phyloP scores from a whole-genome alignment of 2,797 vertebrate genomes.

The Phalanger gymnotis region DNA sequence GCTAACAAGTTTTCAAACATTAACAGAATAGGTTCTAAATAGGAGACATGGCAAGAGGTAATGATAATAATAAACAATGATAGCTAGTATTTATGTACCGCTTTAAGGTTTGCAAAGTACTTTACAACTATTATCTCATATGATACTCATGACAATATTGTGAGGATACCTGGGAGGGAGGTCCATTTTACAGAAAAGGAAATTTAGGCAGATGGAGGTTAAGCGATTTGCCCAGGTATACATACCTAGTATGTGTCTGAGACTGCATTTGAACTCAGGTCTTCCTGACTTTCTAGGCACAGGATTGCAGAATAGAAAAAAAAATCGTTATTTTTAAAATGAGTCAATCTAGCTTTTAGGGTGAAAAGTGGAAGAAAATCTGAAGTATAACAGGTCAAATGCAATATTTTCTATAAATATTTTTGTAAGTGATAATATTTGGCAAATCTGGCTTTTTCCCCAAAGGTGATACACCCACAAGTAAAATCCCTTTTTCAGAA shows the following conservation, averaged over 20 bases:
- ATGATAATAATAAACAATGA: neutral
- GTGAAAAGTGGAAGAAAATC: no score
- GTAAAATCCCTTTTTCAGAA: neutral
- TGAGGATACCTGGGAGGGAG: neutral
- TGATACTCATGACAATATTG: neutral
- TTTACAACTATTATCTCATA: neutral
- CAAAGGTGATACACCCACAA: neutral
- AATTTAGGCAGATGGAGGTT: neutral
- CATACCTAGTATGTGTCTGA: neutral
- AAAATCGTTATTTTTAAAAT: neutral
- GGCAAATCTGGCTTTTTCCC: neutral
- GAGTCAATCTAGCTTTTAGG: neutral
- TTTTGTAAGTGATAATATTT: neutral
- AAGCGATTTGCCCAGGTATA: neutral
- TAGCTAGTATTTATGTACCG: neutral
- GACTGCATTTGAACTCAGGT: neutral
- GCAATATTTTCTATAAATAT: constrained; percentile 9
- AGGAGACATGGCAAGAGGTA: neutral
- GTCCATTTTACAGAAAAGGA: neutral
- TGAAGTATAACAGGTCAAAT: neutral
- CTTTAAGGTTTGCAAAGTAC: neutral
- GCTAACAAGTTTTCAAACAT: neutral
- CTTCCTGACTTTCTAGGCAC: no score
- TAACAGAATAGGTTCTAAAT: neutral
- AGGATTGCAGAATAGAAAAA: neutral